Evolutionary conservation across 2,113 vertebrate species (phyloP), one percentile per base, ranked within the genome.

Genomic region (Ploceus nigricollis): DNA sequence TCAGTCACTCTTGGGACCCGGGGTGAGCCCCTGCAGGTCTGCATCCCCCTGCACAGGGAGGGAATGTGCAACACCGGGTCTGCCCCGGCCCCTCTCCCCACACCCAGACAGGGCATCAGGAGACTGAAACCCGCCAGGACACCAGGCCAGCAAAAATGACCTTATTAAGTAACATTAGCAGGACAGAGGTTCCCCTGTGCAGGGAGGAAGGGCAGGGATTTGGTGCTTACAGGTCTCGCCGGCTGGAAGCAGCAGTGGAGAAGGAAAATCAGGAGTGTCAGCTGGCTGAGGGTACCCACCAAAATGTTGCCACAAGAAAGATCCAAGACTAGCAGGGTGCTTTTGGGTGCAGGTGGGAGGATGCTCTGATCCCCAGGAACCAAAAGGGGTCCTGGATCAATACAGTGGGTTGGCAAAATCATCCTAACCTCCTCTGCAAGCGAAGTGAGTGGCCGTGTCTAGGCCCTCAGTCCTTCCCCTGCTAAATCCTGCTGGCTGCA

Each of bases 161-260:
- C 76, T 96, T 77, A 87, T 87, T 86, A 89, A 95, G 89, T 47
- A 88, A 79, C 4, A 5, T 23, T 7, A 8, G 42, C 0, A 0
- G 57, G 73, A 44, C 1, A 6, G 86, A 80, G 54, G 63, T 7
- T 14, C 50, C 60, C 28, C 16, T 15, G 51, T 2, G 45, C 2
- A 1, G 50, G 13, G 70, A 82, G 6, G 68, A 42, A 75, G 28
- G 66, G 45, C 81, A 60, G 83, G 18, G 47, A 78, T 84, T 65
- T 4, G 33, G 24, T 1, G 2, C 79, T 30, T 1, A 39, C 16
- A 0, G n/a, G n/a, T 28, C 28, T 87, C 0, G 0, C 22, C 3
- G 13, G 11, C 14, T 12, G 6, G 63, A 35, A 80, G 37, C 37
- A 61, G 89, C 48, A 53, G 53, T 2, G 1, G 33, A 72, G 31